phyloP scores from a whole-genome alignment of 2,113 vertebrate genomes.

The Cygnus buccinator region DNA sequence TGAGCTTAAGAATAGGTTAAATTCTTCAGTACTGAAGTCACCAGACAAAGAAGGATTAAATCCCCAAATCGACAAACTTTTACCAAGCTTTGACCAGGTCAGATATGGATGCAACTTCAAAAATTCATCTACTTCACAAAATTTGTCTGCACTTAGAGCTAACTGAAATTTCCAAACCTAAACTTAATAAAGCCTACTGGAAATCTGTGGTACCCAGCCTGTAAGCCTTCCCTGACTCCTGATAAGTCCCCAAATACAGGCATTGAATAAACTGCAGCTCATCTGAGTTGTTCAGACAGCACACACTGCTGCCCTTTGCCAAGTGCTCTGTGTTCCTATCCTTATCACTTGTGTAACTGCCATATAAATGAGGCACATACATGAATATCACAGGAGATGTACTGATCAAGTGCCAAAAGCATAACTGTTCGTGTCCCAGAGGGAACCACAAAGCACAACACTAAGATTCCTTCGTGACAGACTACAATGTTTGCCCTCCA shows the following conservation, averaged over 20 bases:
- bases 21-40: not conserved
- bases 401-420: not conserved
- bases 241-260: not conserved
- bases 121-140: not conserved
- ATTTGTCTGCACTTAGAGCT: not conserved
- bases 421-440: not conserved
- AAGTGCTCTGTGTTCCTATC: not conserved
- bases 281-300: not conserved
- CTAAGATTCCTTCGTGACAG: not conserved
- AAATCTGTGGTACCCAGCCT: not conserved
- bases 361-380: not conserved
- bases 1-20: not conserved
- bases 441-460: not conserved
- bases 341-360: not conserved
- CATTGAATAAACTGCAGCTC: not conserved
- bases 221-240: not conserved
- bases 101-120: not conserved
- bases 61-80: not conserved
- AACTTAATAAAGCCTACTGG: not conserved
- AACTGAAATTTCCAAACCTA: not conserved
- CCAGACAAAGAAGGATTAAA: not conserved
- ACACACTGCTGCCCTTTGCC: not conserved
- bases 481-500: not conserved
- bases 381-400: not conserved
- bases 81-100: not conserved